A percentile compares a stretch with the other conserved stretches of the same genome.
phyloP scores from a whole-genome alignment of 64 coral and sea anemone species.

The Pocillopora verrucosa region DNA sequence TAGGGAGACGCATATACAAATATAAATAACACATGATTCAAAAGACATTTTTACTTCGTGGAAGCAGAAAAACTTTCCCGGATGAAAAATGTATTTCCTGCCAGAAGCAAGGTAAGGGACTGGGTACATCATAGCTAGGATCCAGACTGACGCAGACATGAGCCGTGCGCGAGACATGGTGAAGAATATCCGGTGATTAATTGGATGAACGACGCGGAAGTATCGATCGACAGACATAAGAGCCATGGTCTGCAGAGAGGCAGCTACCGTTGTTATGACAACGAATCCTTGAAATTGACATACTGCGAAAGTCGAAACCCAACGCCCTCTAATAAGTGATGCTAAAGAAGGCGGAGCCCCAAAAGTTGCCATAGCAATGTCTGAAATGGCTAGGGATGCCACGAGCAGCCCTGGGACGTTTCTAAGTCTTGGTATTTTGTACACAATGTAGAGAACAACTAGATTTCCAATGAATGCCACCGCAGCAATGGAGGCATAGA shows the following conservation, averaged over 20 bases:
- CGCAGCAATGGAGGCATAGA: neutral
- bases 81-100: conserved; percentile 46
- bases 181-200: conserved; percentile 43
- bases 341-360: conserved; percentile 28
- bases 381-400: conserved; percentile 42
- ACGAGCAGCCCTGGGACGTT: conserved; percentile 59
- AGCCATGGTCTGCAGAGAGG: conserved; percentile 51
- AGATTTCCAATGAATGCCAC: conserved; percentile 51
- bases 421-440: conserved; percentile 51
- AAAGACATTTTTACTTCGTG: conserved; percentile 8
- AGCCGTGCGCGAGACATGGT: conserved; percentile 25
- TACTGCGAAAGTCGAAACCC: conserved; percentile 22
- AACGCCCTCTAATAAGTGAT: conserved; percentile 13
- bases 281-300: conserved; percentile 68
- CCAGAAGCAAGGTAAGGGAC: conserved; percentile 42
- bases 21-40: conserved; percentile 2
- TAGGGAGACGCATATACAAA: neutral
- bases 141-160: conserved; percentile 5
- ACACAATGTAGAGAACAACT: conserved; percentile 56
- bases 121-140: neutral
- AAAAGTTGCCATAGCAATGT: conserved; percentile 35
- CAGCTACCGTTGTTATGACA: conserved; percentile 19
- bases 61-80: conserved; percentile 65
- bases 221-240: conserved; percentile 64
- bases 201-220: conserved; percentile 56